phyloP scores from a whole-genome alignment of 2,888 invertebrate genomes.

The Spodoptera picta region DNA sequence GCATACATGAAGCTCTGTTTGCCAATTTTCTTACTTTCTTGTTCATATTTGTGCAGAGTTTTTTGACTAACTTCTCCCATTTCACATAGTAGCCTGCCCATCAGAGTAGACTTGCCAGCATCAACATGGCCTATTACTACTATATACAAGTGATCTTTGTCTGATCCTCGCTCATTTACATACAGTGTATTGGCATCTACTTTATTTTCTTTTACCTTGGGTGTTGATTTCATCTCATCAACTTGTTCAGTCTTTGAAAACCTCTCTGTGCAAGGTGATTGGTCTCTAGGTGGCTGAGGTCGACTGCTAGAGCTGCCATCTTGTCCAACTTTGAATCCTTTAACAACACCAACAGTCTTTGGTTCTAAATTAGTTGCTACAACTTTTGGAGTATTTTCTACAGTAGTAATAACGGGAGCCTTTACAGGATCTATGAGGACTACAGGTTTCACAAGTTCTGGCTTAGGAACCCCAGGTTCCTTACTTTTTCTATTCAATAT shows the following conservation, averaged over 20 bases:
- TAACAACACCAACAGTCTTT: conserved; percentile 77
- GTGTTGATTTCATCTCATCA: conserved; percentile 79
- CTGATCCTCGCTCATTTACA: conserved; percentile 92
- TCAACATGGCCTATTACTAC: conserved; percentile 99
- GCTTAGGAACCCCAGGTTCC: conserved; percentile 56
- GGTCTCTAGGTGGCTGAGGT: conserved; percentile 90
- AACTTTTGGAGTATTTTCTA: conserved; percentile 73
- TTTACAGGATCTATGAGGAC: conserved; percentile 69
- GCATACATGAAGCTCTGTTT: conserved; percentile 99
- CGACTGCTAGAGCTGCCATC: conserved; percentile 67
- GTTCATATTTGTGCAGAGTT: conserved; percentile 98
- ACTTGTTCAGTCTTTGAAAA: conserved; percentile 73
- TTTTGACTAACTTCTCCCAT: conserved; percentile 96
- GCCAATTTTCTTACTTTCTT: conserved; percentile 98
- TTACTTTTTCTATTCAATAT: conserved; percentile 87
- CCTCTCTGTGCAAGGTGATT: conserved; percentile 91
- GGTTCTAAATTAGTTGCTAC: conserved; percentile 83
- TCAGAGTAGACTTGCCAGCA: conserved; percentile 98
- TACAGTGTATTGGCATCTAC: conserved; percentile 90
- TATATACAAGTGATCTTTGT: conserved; percentile 96
- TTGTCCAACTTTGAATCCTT: conserved; percentile 89
- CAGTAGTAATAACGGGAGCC: conserved; percentile 66
- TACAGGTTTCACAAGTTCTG: conserved; percentile 61
- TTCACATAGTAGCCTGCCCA: conserved; percentile 97
- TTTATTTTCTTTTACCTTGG: conserved; percentile 87